These are phyloP conservation scores for Luperina testacea DNA, from an alignment of 2,888 invertebrate genomes.

Conservation along the genomic window DNA sequence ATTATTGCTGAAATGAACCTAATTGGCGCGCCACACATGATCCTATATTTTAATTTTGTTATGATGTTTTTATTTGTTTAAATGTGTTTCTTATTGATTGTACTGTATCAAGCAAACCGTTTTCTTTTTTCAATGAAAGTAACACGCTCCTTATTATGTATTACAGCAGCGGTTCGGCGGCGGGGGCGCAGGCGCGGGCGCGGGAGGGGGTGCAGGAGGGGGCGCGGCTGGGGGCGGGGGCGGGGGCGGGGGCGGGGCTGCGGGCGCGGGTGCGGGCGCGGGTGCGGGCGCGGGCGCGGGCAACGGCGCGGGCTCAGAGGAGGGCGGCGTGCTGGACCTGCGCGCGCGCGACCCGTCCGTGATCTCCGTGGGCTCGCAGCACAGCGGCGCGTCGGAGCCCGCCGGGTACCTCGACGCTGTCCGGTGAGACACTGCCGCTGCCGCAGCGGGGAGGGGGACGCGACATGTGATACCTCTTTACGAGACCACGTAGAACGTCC, in stretches of 20 bases:
- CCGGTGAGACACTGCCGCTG: constrained; percentile 58
- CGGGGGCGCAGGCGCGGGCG: not conserved
- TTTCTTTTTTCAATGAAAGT: not conserved
- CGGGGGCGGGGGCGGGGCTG: not conserved
- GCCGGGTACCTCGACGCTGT: constrained; percentile 87
- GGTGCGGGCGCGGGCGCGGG: constrained; percentile 36
- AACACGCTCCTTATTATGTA: not conserved
- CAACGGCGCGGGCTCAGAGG: constrained; percentile 64
- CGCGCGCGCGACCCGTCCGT: constrained; percentile 89
- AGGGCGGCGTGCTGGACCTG: constrained; percentile 89
- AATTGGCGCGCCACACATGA: not conserved
- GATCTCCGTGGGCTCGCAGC: constrained; percentile 88
- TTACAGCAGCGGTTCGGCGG: constrained; percentile 73
- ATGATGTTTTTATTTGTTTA: not conserved
- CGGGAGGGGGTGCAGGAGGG: not conserved
- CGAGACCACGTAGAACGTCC: not conserved
- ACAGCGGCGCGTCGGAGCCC: constrained; percentile 86
- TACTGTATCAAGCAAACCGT: not conserved
- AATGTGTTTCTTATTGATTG: not conserved
- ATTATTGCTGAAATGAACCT: not conserved
- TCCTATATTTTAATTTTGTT: not conserved
- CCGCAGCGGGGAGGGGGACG: rapidly evolving
- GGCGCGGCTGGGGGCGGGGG: constrained; percentile 32
- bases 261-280: not conserved
- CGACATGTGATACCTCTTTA: not conserved